These are phyloP conservation scores for Rhincodon typus DNA, from an alignment of 2,797 vertebrate genomes.

Conservation along the genomic window DNA sequence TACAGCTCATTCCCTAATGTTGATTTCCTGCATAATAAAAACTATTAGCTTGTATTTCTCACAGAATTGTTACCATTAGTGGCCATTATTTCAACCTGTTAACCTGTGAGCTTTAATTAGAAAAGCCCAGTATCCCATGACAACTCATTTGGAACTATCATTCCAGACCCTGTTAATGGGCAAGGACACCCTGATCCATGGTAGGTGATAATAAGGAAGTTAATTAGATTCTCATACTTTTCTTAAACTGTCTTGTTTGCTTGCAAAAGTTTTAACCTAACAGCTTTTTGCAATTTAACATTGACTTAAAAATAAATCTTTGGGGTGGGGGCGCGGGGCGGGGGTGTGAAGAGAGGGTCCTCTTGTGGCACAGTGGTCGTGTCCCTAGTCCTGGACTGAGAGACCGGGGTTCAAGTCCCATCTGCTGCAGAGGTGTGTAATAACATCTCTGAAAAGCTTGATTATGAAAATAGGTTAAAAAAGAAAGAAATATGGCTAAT, in stretches of 20 bases:
- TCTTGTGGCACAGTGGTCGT: too few species aligned
- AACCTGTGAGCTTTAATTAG: not conserved
- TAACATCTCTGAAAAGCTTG: too few species aligned
- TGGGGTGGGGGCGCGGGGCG: not conserved
- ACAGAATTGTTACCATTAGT: not conserved
- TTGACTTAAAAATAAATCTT: not conserved
- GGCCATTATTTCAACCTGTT: slow-evolving; percentile 10
- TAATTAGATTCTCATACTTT: slow-evolving; percentile 21
- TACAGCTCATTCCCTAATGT: not conserved
- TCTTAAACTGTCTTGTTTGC: not conserved
- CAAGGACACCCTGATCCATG: not conserved
- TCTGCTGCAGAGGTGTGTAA: too few species aligned
- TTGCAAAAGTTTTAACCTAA: not conserved
- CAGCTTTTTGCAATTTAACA: not conserved
- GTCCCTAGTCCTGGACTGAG: too few species aligned
- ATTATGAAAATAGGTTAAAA: too few species aligned
- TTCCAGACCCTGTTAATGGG: not conserved
- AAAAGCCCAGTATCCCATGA: not conserved
- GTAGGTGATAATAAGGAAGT: not conserved
- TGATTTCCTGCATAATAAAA: not conserved
- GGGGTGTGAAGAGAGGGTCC: too few species aligned
- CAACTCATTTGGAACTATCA: not conserved
- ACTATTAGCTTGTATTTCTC: not conserved
- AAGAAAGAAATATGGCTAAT: too few species aligned
- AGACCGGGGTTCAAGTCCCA: too few species aligned